Evolutionary conservation across 1,140 invertebrate species (phyloP), one percentile per base, ranked within the genome.

Genomic region (Archivesica marissinica): DNA sequence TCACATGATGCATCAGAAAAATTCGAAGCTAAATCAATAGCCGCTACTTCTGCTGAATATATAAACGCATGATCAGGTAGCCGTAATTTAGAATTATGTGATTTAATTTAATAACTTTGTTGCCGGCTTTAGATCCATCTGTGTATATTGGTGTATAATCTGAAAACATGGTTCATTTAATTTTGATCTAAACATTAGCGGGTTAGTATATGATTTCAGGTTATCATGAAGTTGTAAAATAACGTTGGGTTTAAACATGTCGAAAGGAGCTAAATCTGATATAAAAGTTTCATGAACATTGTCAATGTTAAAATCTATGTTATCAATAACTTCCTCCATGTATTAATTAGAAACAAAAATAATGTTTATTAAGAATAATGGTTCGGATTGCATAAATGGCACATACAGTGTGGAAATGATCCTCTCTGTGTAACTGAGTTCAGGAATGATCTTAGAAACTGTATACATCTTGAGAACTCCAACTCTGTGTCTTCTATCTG

Each of bases 341-440:
- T 4, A 33, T 44, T 1, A 15, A 35, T 38, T 23, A 17, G 9
- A 4, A 78, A 20, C 33, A 56, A 1, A 66, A 3, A 66, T 33
- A 38, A 17, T n/a, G 20, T 7, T 59, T 30, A 11, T 17, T 33
- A 50, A 23, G 25, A 59, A 15, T 7, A 78, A 38, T 13, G 33
- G 25, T 44, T 30, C n/a, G 35, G 15, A 15, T 15, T n/a, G n/a
- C n/a, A n/a, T n/a, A n/a, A n/a, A n/a, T n/a, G 20, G n/a, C 66
- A 90, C 91, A 89, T 88, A 93, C 93, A 89, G 52, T 93, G 92
- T 59, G 93, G 91, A 66, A 92, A 92, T 0, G 92, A 92, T 28
- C 92, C 93, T 76, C 93, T 78, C 59, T 92, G 92, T 68, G 91
- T 92, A 30, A 92, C 88, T 80, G 92, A 92, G 75, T 90, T 90